Conservation (phyloP, 2,797 vertebrate genomes). For the Podargus strigoides region DNA sequence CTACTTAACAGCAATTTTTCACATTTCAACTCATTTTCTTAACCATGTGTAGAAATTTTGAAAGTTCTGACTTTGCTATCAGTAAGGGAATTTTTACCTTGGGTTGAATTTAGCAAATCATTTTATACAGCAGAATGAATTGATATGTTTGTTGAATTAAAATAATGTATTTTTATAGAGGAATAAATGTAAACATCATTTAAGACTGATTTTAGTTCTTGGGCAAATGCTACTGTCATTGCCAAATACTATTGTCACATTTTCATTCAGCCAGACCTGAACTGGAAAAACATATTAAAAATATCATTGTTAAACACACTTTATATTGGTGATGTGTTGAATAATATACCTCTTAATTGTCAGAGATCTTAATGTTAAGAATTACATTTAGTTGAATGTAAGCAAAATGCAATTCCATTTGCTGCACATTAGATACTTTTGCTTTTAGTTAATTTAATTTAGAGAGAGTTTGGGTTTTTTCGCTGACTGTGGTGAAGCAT, state of each 20-base stretch:
- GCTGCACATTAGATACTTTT: neutral
- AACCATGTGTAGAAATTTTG: neutral
- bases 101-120: neutral
- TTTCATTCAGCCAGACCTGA: neutral
- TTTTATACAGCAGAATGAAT: neutral
- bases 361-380: neutral
- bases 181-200: neutral
- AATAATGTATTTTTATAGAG: neutral
- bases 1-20: neutral
- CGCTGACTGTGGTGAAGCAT: neutral
- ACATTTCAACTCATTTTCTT: neutral
- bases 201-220: neutral
- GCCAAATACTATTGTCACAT: neutral
- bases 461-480: neutral
- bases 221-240: neutral
- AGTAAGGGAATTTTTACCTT: neutral
- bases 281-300: neutral
- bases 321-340: neutral
- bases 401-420: neutral
- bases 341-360: neutral
- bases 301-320: neutral
- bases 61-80: neutral
- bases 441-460: neutral
- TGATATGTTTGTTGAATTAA: neutral
- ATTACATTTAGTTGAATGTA: neutral